These are phyloP conservation scores for Streblospio benedicti DNA, from an alignment of 1,140 invertebrate species.

Conservation along the genomic window DNA sequence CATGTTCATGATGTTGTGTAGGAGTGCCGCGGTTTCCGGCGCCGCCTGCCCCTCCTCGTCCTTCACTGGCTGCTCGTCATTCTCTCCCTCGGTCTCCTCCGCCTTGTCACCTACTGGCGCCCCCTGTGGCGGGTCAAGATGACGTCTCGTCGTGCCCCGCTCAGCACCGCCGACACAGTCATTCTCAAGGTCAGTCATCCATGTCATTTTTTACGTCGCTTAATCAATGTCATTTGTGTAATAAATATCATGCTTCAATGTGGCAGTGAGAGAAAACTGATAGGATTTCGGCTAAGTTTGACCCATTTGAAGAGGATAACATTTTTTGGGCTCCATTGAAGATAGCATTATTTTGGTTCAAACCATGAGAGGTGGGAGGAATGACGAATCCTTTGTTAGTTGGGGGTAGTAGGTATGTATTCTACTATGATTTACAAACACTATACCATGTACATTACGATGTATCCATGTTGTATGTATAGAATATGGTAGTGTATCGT, in stretches of 20 bases:
- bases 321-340: not conserved
- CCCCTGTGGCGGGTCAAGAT: constrained; percentile 65
- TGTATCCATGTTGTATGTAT: no score
- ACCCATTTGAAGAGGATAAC: not conserved
- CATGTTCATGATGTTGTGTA: no score
- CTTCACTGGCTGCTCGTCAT: constrained; percentile 53
- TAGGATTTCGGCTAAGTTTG: not conserved
- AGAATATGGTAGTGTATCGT: no score
- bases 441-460: no score
- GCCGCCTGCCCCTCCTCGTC: not conserved
- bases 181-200: constrained; percentile 26
- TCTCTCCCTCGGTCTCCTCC: constrained; percentile 63
- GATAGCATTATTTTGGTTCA: not conserved
- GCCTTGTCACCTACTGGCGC: constrained; percentile 78
- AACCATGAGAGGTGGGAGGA: not conserved
- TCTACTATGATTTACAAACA: no score
- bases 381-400: no score
- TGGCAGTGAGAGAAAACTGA: not conserved
- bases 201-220: not conserved
- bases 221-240: not conserved
- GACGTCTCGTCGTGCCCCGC: constrained; percentile 60
- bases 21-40: no score
- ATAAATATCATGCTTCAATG: not conserved
- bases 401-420: no score
- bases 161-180: constrained; percentile 54